Evolutionary conservation across 2,113 vertebrate species (phyloP).

Genomic region (Tautogolabrus adspersus): DNA sequence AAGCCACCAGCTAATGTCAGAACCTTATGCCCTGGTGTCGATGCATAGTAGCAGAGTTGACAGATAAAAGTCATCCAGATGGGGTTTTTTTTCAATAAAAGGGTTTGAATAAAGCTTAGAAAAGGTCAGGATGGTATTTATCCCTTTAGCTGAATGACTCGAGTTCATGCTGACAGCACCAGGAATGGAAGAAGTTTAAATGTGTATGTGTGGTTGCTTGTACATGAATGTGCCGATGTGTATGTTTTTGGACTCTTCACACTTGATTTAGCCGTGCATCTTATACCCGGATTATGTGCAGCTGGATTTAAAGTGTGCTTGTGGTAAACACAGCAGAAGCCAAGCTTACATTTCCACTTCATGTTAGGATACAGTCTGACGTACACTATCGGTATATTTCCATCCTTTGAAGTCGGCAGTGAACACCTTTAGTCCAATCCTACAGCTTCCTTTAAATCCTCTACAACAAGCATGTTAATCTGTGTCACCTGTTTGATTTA

Average conservation of each 20-base stretch:
- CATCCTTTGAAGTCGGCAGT: not conserved
- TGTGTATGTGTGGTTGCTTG: not conserved
- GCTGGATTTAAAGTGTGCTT: not conserved
- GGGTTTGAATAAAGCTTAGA: not conserved
- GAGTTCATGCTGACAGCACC: not conserved
- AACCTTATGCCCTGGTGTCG: not conserved
- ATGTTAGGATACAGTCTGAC: not conserved
- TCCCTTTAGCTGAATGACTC: not conserved
- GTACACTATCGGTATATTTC: not conserved
- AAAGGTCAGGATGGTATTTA: slow-evolving; percentile 16
- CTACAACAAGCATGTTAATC: not conserved
- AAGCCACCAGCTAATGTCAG: slow-evolving; percentile 32
- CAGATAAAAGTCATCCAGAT: not conserved
- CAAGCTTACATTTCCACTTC: not conserved
- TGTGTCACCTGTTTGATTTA: slow-evolving; percentile 11
- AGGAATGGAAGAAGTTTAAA: not conserved
- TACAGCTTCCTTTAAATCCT: not conserved
- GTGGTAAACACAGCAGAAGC: slow-evolving; percentile 1
- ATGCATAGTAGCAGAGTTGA: not conserved
- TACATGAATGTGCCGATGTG: not conserved
- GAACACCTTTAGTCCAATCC: slow-evolving; percentile 15
- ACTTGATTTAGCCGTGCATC: not conserved
- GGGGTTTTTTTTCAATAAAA: not conserved
- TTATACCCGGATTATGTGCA: not conserved
- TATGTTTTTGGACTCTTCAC: not conserved